These are phyloP conservation scores for Heliocidaris tuberculata DNA, from an alignment of 35 echinoderm and acorn worm genomes.

Conservation along the genomic window DNA sequence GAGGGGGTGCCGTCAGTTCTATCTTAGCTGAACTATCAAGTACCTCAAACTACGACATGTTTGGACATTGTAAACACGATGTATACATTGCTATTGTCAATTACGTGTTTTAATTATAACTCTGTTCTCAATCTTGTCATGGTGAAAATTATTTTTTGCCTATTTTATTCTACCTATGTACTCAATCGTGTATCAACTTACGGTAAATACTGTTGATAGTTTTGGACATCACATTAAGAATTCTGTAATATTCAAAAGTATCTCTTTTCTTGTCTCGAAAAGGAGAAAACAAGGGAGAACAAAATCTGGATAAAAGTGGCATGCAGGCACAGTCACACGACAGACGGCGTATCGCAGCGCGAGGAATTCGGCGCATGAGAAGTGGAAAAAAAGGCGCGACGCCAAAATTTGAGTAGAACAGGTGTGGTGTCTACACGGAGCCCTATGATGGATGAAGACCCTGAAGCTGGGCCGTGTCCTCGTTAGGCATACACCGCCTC, in stretches of 20 bases:
- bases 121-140: no score
- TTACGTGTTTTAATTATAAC: no score
- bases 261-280: background rate
- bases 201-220: background rate
- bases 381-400: background rate
- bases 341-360: no score
- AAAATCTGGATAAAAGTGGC: background rate
- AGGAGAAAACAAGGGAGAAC: background rate
- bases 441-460: constrained; percentile 31
- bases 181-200: background rate
- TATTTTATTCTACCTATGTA: no score
- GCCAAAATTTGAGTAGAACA: background rate
- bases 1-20: background rate
- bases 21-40: background rate
- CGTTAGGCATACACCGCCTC: constrained; percentile 36
- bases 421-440: constrained; percentile 4
- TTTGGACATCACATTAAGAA: background rate
- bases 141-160: no score
- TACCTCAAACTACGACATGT: no score
- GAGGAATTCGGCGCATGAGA: background rate
- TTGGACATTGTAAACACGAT: no score
- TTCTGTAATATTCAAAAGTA: background rate
- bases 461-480: constrained; percentile 15
- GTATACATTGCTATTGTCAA: no score
- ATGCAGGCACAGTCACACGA: background rate